Evolutionary conservation across 1,140 invertebrate genomes (phyloP).

Genomic region (Caenorhabditis tropicalis): DNA sequence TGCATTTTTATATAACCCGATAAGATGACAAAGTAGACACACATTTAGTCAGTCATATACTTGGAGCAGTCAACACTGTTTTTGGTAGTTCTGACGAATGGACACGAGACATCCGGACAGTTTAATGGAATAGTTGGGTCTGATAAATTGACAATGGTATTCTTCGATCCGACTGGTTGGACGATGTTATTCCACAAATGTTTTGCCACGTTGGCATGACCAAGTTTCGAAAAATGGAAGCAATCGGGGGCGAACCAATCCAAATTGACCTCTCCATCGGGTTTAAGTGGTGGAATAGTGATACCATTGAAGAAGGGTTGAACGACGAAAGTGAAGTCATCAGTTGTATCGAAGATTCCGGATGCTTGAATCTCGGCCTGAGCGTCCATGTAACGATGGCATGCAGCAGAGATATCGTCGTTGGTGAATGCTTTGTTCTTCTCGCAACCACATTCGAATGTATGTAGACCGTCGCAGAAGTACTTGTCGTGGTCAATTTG

Average conservation of each 20-base stretch:
- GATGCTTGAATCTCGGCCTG: constrained; percentile 56
- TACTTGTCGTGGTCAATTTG: constrained; percentile 56
- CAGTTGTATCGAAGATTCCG: constrained; percentile 72
- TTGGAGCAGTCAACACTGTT: constrained; percentile 51
- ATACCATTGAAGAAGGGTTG: constrained; percentile 70
- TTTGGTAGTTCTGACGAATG: constrained; percentile 60
- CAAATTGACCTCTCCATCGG: constrained; percentile 75
- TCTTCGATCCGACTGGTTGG: constrained; percentile 79
- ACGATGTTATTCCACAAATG: constrained; percentile 81
- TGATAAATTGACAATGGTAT: constrained; percentile 70
- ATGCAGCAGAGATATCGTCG: constrained; percentile 54
- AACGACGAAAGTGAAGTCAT: constrained; percentile 74
- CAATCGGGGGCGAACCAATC: constrained; percentile 79
- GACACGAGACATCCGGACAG: constrained; percentile 53
- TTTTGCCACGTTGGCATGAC: constrained; percentile 78
- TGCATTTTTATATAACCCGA: not conserved
- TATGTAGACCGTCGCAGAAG: constrained; percentile 62
- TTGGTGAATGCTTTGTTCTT: constrained; percentile 57
- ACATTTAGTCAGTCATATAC: constrained; percentile 45
- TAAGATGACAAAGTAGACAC: not conserved
- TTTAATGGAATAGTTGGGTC: constrained; percentile 51
- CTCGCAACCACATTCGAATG: constrained; percentile 63
- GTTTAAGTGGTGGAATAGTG: constrained; percentile 54
- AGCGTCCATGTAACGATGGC: constrained; percentile 54
- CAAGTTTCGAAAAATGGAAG: constrained; percentile 79